Evolutionary conservation across 2,113 vertebrate species (phyloP).

Genomic region (Entelurus aequoreus): DNA sequence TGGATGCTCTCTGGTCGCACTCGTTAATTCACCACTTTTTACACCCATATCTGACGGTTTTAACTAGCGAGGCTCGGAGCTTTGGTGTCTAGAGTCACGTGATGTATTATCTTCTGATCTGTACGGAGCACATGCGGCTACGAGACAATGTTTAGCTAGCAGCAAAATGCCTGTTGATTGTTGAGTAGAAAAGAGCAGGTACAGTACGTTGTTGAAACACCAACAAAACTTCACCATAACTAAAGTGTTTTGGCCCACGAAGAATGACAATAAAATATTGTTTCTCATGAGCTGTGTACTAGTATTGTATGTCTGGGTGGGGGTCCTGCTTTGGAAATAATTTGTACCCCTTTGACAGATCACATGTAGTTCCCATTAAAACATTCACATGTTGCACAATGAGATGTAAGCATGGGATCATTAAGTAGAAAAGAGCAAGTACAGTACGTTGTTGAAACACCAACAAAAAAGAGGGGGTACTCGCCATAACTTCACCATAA

Average conservation of each 20-base stretch:
- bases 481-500: no score
- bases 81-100: conserved; percentile 54
- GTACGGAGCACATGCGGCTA: conserved; percentile 59
- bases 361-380: no score
- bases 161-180: conserved; percentile 36
- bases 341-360: no score
- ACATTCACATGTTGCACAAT: no score
- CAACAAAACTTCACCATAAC: conserved; percentile 7
- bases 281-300: no score
- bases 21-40: neutral
- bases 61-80: conserved; percentile 16
- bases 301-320: no score
- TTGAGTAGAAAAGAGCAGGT: conserved; percentile 33
- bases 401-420: conserved; percentile 1
- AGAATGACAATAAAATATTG: no score
- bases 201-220: conserved; percentile 53
- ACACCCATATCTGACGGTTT: conserved; percentile 11
- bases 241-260: no score
- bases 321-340: no score
- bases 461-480: conserved; percentile 28
- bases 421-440: conserved; percentile 33
- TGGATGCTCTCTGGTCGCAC: conserved; percentile 17
- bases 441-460: conserved; percentile 55
- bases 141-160: conserved; percentile 51
- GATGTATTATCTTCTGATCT: conserved; percentile 49